Conservation (phyloP, 2,797 vertebrate species). For the Hybognathus amarus region DNA sequence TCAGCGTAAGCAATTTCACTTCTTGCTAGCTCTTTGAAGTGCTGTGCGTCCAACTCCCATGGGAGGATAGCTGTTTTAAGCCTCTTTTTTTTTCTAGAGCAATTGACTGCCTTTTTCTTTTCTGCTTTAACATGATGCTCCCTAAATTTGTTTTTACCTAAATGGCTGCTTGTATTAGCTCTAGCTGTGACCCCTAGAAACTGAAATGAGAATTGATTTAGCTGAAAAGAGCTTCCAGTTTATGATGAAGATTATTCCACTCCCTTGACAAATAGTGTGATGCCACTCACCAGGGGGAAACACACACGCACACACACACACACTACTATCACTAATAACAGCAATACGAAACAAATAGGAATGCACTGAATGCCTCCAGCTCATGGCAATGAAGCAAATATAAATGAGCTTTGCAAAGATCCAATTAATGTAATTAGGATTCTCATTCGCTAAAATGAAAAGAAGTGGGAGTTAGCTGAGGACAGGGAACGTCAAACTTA, state of each 20-base stretch:
- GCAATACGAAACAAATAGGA: conserved; percentile 12
- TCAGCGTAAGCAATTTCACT: conserved; percentile 56
- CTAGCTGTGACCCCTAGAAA: conserved; percentile 51
- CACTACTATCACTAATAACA: background rate
- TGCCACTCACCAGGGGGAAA: background rate
- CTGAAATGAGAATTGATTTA: conserved; percentile 62
- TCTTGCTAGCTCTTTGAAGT: conserved; percentile 25
- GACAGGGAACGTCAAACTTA: background rate
- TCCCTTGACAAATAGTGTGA: conserved; percentile 50
- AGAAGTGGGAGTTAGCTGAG: background rate
- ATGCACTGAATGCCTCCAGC: conserved; percentile 2
- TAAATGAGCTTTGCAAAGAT: conserved; percentile 25
- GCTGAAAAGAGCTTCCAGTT: conserved; percentile 55
- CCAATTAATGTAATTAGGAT: conserved; percentile 34
- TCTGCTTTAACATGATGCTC: conserved; percentile 43
- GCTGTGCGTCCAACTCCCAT: conserved; percentile 5
- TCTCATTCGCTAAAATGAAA: conserved; percentile 2
- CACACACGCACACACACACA: background rate
- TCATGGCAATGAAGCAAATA: conserved; percentile 22
- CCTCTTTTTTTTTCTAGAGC: conserved; percentile 28
- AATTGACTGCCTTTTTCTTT: conserved; percentile 33
- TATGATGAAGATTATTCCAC: conserved; percentile 22
- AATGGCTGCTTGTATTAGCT: conserved; percentile 46
- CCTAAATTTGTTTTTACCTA: conserved; percentile 45
- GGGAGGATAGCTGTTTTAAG: conserved; percentile 19